Evolutionary conservation across 2,113 vertebrate species (phyloP).

Genomic region (Dendrocopos noguchii): DNA sequence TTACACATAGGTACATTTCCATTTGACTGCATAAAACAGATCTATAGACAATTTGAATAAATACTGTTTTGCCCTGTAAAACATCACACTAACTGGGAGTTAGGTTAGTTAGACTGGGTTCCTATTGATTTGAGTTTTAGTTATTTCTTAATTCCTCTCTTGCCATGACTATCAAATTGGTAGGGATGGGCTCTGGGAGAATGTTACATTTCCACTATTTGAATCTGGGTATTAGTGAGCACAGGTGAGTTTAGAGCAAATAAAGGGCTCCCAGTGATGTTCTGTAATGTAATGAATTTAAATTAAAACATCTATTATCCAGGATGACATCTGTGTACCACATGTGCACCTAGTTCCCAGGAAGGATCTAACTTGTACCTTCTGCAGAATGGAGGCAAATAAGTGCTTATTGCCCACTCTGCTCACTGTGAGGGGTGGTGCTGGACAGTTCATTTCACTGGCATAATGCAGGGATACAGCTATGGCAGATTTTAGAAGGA

Average conservation of each 20-base stretch:
- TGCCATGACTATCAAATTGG: too few species aligned
- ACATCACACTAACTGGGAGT: too few species aligned
- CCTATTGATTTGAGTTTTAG: neutral
- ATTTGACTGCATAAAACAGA: neutral
- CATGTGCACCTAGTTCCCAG: rapidly evolving
- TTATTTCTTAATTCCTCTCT: neutral
- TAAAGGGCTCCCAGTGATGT: rapidly evolving
- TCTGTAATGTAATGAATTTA: neutral
- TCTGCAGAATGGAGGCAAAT: too few species aligned
- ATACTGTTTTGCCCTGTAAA: neutral
- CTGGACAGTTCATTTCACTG: rapidly evolving
- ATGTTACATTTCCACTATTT: neutral
- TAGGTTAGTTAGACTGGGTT: rapidly evolving
- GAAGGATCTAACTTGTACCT: neutral
- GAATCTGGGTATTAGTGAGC: neutral
- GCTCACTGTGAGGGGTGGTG: neutral
- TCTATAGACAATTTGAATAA: neutral
- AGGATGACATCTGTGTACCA: rapidly evolving
- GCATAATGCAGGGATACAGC: neutral
- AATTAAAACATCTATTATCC: rapidly evolving
- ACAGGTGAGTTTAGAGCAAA: neutral
- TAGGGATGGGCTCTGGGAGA: neutral
- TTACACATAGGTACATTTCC: neutral
- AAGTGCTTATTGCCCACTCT: too few species aligned
- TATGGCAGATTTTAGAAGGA: neutral